These are phyloP conservation scores for Echinops telfairi DNA, from an alignment of 2,113 vertebrate genomes.

Conservation along the genomic window DNA sequence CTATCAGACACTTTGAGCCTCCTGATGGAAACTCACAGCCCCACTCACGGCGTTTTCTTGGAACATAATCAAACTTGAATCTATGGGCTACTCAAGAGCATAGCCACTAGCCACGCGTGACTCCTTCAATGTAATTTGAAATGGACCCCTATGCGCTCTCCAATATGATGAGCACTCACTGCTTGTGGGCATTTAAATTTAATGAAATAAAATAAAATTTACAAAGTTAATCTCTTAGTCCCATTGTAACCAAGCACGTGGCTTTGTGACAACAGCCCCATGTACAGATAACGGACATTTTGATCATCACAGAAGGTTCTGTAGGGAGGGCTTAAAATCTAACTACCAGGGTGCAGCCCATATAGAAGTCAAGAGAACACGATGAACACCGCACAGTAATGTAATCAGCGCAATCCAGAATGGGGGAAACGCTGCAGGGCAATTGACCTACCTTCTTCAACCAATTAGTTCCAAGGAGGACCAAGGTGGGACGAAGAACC, in stretches of 20 bases:
- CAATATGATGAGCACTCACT: background rate
- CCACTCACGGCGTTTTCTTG: background rate
- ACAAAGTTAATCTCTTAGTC: no score
- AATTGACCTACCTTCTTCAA: background rate
- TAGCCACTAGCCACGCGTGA: background rate
- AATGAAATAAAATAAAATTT: conserved; percentile 6
- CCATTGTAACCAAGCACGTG: no score
- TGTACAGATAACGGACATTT: background rate
- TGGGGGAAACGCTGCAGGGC: background rate
- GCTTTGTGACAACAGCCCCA: background rate
- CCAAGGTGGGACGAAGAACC: background rate
- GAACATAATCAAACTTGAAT: conserved; percentile 21
- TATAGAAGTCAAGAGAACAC: background rate
- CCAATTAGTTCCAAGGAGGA: background rate
- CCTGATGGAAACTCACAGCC: conserved; percentile 15
- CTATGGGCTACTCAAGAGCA: background rate
- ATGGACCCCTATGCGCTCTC: background rate
- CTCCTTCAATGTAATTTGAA: conserved; percentile 4
- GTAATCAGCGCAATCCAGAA: background rate
- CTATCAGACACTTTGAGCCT: background rate
- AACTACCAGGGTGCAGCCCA: background rate
- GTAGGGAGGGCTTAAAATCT: background rate
- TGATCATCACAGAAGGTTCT: background rate
- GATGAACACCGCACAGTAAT: background rate
- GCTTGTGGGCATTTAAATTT: background rate